phyloP scores from a whole-genome alignment of 2,888 invertebrate species.

The Drosophila macrospina region DNA sequence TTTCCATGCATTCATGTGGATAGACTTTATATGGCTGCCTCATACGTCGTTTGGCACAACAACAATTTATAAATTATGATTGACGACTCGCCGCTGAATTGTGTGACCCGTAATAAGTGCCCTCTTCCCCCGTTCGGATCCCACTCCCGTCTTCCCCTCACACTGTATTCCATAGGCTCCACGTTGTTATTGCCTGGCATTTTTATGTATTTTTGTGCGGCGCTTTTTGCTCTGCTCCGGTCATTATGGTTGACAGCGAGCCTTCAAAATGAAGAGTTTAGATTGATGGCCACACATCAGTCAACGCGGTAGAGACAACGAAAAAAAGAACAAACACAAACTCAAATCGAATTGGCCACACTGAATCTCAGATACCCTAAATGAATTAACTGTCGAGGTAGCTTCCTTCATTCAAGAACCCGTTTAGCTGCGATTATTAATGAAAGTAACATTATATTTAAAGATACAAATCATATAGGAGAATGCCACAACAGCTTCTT shows the following conservation, averaged over 20 bases:
- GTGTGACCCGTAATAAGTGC: slow-evolving; percentile 69
- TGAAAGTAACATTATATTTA: neutral
- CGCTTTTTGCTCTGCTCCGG: slow-evolving; percentile 70
- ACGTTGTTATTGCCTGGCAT: slow-evolving; percentile 39
- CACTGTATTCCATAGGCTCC: slow-evolving; percentile 1
- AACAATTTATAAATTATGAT: slow-evolving; percentile 78
- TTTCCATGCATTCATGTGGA: neutral
- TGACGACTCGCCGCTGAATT: slow-evolving; percentile 74
- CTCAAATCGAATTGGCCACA: neutral
- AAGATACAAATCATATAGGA: neutral
- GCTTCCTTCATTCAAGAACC: too few species aligned
- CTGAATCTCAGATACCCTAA: slow-evolving; percentile 29
- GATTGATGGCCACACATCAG: slow-evolving; percentile 79
- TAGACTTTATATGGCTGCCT: slow-evolving; percentile 19
- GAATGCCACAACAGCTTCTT: neutral
- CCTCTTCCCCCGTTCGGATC: slow-evolving; percentile 11
- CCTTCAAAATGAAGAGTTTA: slow-evolving; percentile 81
- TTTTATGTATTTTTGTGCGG: slow-evolving; percentile 52
- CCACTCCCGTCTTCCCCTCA: neutral
- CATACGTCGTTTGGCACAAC: slow-evolving; percentile 38
- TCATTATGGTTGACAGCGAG: slow-evolving; percentile 78
- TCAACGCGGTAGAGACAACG: slow-evolving; percentile 53
- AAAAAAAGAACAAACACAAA: slow-evolving; percentile 25
- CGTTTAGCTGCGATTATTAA: neutral
- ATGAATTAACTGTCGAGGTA: neutral